Evolutionary conservation across 2,888 invertebrate species (phyloP), one percentile per base, ranked within the genome.

Genomic region (Electrophaes corylata): DNA sequence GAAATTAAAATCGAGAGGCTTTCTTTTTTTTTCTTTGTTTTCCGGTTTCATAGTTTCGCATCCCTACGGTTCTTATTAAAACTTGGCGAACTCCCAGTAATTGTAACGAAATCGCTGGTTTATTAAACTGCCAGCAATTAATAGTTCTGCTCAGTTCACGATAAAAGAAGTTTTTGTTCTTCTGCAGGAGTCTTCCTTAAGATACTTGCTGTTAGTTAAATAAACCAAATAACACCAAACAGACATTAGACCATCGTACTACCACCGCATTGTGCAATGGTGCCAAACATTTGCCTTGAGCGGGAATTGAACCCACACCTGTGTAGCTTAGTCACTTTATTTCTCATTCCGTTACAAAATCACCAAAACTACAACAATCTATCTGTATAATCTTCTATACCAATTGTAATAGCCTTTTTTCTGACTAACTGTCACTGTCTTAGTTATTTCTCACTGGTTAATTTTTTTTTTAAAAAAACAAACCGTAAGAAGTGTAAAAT

Each of bases 71-170:
- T 52, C 51, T 47, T 57, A 57, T 57, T 57, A 52, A 52, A 57
- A 57, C 20, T 57, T 57, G 47, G 16, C 47, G 46, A 46, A 53
- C 46, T 51, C 50, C 45, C 49, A 40, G 45, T 35, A 40, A 48
- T 57, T 47, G 57, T 57, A 26, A 52, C 19, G 26, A 47, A 51
- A 57, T 46, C 57, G 35, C 39, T 33, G 52, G 41, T 39, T 47
- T 57, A 57, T 57, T 43, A 46, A 57, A 47, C 57, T 31, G 52
- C 29, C n/a, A 46, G 57, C 57, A 51, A 57, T 57, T 57, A 57
- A 57, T 57, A 52, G 57, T 57, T 57, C 51, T 46, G n/a, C 56
- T 46, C 19, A 45, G 47, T 52, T 57, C n/a, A 12, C 39, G 19
- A 16, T 19, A 29, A 46, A 33, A 35, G 14, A 39, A 12, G 18